phyloP scores from a whole-genome alignment of 2,113 vertebrate species.

The Caranx melampygus region DNA sequence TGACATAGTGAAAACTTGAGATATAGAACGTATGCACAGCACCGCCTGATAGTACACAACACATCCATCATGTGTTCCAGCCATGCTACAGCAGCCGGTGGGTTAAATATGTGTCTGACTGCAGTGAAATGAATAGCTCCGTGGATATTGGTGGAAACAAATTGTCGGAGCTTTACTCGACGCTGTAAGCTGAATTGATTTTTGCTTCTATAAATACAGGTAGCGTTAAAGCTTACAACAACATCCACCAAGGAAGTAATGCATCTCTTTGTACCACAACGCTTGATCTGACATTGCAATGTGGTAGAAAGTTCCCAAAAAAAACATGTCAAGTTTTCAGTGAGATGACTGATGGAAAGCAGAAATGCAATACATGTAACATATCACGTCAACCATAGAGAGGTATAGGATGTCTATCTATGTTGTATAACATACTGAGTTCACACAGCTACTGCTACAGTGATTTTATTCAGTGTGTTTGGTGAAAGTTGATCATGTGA shows the following conservation, averaged over 20 bases:
- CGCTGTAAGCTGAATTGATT: slow-evolving; percentile 36
- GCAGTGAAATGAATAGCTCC: slow-evolving; percentile 7
- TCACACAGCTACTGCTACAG: too few species aligned
- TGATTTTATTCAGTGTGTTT: too few species aligned
- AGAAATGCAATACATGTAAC: too few species aligned
- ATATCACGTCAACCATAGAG: too few species aligned
- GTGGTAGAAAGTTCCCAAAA: not conserved
- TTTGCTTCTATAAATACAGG: slow-evolving; percentile 10
- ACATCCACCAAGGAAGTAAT: not conserved
- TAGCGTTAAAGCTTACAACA: slow-evolving; percentile 8
- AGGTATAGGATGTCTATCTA: too few species aligned
- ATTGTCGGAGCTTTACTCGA: slow-evolving; percentile 16
- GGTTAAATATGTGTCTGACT: slow-evolving; percentile 28
- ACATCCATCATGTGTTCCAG: slow-evolving; percentile 28
- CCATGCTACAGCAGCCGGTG: not conserved
- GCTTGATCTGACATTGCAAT: not conserved
- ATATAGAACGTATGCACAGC: slow-evolving; percentile 13
- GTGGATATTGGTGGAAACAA: slow-evolving; percentile 21
- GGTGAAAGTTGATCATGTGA: too few species aligned
- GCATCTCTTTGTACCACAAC: not conserved
- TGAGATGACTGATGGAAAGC: too few species aligned
- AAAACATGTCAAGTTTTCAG: slow-evolving; percentile 8
- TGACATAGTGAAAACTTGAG: slow-evolving; percentile 19
- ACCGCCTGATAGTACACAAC: slow-evolving; percentile 25
- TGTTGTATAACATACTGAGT: too few species aligned